Percentiles rank a stretch among this genome's conserved stretches.
These are phyloP conservation scores for Scortum barcoo DNA, from an alignment of 2,113 vertebrate species.

Conservation along the genomic window DNA sequence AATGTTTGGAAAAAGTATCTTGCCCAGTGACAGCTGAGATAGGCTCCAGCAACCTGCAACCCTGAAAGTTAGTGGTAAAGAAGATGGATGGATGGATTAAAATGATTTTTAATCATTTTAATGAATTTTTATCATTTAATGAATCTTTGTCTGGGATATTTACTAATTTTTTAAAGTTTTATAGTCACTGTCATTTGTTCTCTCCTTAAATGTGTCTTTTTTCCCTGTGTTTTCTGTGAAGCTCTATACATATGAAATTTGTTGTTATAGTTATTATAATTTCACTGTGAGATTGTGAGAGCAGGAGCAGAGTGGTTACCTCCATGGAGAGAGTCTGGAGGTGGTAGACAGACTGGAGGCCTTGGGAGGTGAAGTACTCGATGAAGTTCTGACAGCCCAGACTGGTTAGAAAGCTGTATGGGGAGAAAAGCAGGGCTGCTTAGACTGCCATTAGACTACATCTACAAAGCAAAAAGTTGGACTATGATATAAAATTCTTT, in stretches of 20 bases:
- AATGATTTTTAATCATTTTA: no score
- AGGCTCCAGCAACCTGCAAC: no score
- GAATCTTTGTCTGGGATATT: not conserved
- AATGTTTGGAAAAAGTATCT: no score
- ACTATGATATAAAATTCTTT: conserved; percentile 13
- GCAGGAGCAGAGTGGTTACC: conserved; percentile 84
- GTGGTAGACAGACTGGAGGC: conserved; percentile 96
- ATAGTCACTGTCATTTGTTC: not conserved
- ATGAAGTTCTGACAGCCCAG: conserved; percentile 98
- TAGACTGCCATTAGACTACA: conserved; percentile 70
- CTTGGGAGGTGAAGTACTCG: conserved; percentile 98
- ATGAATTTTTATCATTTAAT: no score
- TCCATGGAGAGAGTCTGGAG: conserved; percentile 97
- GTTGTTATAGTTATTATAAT: not conserved
- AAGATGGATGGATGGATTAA: no score
- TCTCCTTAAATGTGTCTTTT: not conserved
- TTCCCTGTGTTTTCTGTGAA: not conserved
- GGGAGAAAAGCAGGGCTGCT: conserved; percentile 84
- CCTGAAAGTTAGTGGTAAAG: no score
- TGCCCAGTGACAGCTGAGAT: no score
- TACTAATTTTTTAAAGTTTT: not conserved
- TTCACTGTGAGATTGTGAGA: conserved; percentile 3
- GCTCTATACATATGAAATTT: not conserved
- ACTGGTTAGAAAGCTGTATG: conserved; percentile 96
- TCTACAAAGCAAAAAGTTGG: conserved; percentile 38